Evolutionary conservation across 2,113 vertebrate genomes (phyloP).

Genomic region (Cynopterus brachyotis): DNA sequence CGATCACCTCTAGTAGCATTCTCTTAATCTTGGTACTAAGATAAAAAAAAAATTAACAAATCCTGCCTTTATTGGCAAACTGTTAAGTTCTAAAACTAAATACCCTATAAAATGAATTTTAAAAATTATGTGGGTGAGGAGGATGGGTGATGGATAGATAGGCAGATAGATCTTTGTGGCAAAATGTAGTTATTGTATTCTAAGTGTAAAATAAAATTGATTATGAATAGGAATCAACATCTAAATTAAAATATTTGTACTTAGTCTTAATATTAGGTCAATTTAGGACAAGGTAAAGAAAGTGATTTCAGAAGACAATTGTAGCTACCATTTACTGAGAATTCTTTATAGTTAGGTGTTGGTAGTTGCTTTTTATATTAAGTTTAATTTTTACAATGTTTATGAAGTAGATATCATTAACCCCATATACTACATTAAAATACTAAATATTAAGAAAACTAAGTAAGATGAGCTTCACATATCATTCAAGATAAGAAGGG

Average conservation of each 20-base stretch:
- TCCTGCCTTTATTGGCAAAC: not conserved
- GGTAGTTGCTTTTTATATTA: not conserved
- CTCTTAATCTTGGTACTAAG: not conserved
- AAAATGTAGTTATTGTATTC: not conserved
- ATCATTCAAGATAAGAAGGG: not conserved
- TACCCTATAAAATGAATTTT: not conserved
- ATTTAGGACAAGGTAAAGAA: not conserved
- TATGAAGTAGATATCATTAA: not conserved
- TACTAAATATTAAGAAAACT: not conserved
- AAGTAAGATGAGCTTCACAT: not conserved
- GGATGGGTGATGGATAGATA: not conserved
- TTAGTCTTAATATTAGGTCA: not conserved
- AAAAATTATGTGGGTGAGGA: not conserved
- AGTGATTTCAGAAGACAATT: not conserved
- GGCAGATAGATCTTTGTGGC: not conserved
- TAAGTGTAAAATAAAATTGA: not conserved
- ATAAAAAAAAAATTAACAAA: not conserved
- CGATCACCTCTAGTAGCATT: not conserved
- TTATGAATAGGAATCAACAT: not conserved
- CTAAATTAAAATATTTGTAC: not conserved
- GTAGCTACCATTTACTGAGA: not conserved
- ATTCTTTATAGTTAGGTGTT: not conserved
- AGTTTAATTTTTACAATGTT: not conserved
- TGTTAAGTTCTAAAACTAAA: not conserved
- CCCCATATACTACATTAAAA: not conserved